Conservation (phyloP, 2,888 invertebrate species). For the Clostera curtula region DNA sequence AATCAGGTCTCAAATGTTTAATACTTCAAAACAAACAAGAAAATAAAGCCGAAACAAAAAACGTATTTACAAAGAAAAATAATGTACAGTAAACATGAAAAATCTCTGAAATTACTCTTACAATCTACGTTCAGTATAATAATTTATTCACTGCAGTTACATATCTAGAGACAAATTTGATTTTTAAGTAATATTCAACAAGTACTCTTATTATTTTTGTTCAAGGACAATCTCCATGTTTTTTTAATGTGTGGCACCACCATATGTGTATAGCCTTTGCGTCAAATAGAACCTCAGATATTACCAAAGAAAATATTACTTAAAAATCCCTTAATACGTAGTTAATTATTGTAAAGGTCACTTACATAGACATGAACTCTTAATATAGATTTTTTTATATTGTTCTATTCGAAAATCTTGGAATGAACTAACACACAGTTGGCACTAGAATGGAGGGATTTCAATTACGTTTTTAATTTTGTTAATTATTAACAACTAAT, state of each 20-base stretch:
- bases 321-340: slow-evolving; percentile 13
- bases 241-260: no score
- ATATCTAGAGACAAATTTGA: no score
- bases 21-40: slow-evolving; percentile 50
- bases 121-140: slow-evolving; percentile 9
- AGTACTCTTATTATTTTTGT: no score
- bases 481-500: slow-evolving; percentile 19
- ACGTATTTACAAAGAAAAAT: slow-evolving; percentile 39
- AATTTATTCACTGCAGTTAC: no score
- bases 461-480: slow-evolving; percentile 33
- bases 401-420: slow-evolving; percentile 25
- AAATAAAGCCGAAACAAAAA: slow-evolving; percentile 36
- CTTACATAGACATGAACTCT: slow-evolving; percentile 25
- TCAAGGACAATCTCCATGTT: no score
- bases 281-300: slow-evolving; percentile 4
- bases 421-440: slow-evolving; percentile 46
- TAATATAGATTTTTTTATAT: slow-evolving; percentile 20
- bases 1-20: slow-evolving; percentile 47
- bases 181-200: no score
- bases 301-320: slow-evolving; percentile 6
- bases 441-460: slow-evolving; percentile 68
- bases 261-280: no score
- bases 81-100: slow-evolving; percentile 17
- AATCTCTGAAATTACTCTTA: slow-evolving; percentile 16
- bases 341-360: slow-evolving; percentile 13